These are phyloP conservation scores for Drosophila ironensis DNA, from an alignment of 1,140 invertebrate species.

Conservation along the genomic window DNA sequence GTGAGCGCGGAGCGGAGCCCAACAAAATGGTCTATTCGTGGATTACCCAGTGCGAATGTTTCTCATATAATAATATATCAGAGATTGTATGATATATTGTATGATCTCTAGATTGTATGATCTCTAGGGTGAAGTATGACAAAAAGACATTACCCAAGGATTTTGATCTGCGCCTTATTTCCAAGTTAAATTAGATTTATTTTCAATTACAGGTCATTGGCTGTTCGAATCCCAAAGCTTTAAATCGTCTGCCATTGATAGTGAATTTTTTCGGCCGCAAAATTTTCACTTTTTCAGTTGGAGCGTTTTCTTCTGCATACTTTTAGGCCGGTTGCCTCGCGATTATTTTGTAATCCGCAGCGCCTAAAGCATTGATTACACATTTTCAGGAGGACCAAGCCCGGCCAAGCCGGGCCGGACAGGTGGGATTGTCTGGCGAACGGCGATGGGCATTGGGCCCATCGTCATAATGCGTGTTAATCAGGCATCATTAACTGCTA, in stretches of 20 bases:
- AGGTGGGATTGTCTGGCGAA: constrained; percentile 7
- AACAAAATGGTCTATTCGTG: background rate
- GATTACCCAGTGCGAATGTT: too few species aligned
- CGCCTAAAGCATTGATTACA: constrained; percentile 75
- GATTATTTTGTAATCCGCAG: constrained; percentile 72
- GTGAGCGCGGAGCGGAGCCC: constrained; percentile 14
- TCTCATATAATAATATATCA: too few species aligned
- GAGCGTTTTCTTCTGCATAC: constrained; percentile 56
- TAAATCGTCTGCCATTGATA: too few species aligned
- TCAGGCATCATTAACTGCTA: constrained; percentile 79
- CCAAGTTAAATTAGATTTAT: too few species aligned
- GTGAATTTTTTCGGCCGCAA: constrained; percentile 25
- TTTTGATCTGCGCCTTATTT: too few species aligned
- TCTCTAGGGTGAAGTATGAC: too few species aligned
- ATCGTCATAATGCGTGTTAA: constrained; percentile 79
- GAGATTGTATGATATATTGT: too few species aligned
- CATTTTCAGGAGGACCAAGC: constrained; percentile 24
- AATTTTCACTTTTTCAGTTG: constrained; percentile 39
- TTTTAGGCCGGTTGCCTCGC: constrained; percentile 44
- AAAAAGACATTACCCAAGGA: too few species aligned
- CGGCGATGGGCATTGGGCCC: constrained; percentile 5
- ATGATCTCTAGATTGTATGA: too few species aligned
- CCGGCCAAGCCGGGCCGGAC: too few species aligned
- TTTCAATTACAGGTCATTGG: too few species aligned
- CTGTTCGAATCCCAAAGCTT: too few species aligned